These are phyloP conservation scores for Semibalanus balanoides DNA, from an alignment of 1,140 invertebrate genomes.

Conservation along the genomic window DNA sequence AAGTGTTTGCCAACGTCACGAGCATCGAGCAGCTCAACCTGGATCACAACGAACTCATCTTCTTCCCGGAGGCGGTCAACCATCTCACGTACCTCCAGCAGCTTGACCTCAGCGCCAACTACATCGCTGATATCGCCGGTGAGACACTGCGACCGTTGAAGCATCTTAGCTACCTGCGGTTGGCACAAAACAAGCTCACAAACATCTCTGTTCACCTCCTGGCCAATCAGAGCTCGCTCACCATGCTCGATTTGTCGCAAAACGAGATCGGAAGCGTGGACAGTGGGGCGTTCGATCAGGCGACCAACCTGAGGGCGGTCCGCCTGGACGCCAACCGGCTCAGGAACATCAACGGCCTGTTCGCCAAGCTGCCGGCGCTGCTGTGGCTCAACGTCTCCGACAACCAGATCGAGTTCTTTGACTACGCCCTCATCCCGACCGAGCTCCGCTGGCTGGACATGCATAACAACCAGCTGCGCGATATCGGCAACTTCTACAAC, in stretches of 20 bases:
- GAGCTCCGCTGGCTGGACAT: conserved; percentile 77
- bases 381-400: conserved; percentile 82
- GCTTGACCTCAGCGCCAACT: conserved; percentile 65
- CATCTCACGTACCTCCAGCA: conserved; percentile 58
- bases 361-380: conserved; percentile 62
- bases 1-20: conserved; percentile 58
- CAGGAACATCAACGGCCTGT: conserved; percentile 66
- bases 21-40: conserved; percentile 65
- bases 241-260: conserved; percentile 73
- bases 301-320: conserved; percentile 65
- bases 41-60: conserved; percentile 57
- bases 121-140: conserved; percentile 55
- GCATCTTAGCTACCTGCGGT: conserved; percentile 53
- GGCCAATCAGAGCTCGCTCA: conserved; percentile 58
- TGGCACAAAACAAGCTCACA: conserved; percentile 75
- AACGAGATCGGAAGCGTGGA: conserved; percentile 59
- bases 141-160: conserved; percentile 53
- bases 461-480: conserved; percentile 70
- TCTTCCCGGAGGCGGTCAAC: conserved; percentile 55
- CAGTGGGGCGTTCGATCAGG: conserved; percentile 56
- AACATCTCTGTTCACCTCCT: conserved; percentile 69
- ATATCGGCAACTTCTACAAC: conserved; percentile 65
- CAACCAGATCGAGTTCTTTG: conserved; percentile 77
- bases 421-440: conserved; percentile 66
- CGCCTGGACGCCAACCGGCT: conserved; percentile 70